phyloP scores from a whole-genome alignment of 2,797 vertebrate species.

The Brachyrhaphis roseni region DNA sequence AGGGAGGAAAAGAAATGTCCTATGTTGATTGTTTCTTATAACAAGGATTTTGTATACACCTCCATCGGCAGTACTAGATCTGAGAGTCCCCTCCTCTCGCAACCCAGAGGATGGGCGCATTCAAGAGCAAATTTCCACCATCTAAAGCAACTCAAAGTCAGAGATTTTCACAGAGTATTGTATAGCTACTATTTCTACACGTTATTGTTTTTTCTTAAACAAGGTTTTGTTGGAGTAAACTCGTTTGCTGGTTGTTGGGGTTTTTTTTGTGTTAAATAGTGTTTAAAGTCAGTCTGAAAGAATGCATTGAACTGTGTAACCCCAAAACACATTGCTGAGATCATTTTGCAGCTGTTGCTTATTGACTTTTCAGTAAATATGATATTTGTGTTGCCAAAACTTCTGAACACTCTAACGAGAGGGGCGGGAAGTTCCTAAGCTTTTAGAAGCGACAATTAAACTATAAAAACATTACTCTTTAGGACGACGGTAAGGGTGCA shows the following conservation, averaged over 20 bases:
- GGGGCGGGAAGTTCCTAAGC: slow-evolving; percentile 14
- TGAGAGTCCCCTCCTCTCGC: not conserved
- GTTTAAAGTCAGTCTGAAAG: slow-evolving; percentile 62
- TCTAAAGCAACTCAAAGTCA: not conserved
- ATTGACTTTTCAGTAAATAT: slow-evolving; percentile 68
- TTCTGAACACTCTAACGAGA: slow-evolving; percentile 32
- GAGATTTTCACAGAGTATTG: not conserved
- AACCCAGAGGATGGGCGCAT: not conserved
- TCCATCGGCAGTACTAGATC: not conserved
- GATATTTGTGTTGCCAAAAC: slow-evolving; percentile 44
- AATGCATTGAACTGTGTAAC: slow-evolving; percentile 51
- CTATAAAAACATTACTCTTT: slow-evolving; percentile 35
- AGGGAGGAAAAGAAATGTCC: not conserved
- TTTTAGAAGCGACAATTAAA: slow-evolving; percentile 26
- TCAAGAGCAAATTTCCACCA: not conserved
- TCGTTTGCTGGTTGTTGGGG: not conserved
- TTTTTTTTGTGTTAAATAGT: slow-evolving; percentile 42
- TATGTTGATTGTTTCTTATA: not conserved
- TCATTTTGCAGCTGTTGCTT: slow-evolving; percentile 74
- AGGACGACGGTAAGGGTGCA: slow-evolving; percentile 19
- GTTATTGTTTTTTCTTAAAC: not conserved
- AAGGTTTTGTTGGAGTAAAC: not conserved
- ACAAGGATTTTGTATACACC: not conserved
- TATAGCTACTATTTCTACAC: not conserved
- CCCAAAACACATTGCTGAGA: slow-evolving; percentile 59